A percentile compares a stretch with the other conserved stretches of the same genome.
Evolutionary conservation across 2,797 vertebrate genomes (phyloP).

Genomic region (Trachops cirrhosus): DNA sequence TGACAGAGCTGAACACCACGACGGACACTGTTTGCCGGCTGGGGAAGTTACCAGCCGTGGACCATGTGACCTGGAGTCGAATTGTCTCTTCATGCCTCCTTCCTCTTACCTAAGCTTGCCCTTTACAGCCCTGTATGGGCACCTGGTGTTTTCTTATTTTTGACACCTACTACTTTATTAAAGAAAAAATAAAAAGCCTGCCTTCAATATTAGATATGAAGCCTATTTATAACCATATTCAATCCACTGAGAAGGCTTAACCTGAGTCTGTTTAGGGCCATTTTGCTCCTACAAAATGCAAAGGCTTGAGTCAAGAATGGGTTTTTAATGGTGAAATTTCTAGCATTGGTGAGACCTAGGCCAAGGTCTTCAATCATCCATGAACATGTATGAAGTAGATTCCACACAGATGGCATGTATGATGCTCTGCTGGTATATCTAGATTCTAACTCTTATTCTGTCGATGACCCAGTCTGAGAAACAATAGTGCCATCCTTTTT

Average conservation of each 20-base stretch:
- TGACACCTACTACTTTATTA: background rate
- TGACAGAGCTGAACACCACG: background rate
- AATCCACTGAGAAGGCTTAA: background rate
- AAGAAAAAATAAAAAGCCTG: constrained; percentile 21
- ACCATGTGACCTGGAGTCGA: background rate
- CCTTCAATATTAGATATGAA: constrained; percentile 3
- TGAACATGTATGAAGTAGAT: background rate
- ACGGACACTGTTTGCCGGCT: background rate
- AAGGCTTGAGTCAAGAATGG: background rate
- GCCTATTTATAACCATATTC: background rate
- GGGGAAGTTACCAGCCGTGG: background rate
- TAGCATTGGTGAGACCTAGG: background rate
- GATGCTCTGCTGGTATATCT: background rate
- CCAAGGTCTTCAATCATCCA: background rate
- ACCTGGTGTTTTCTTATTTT: background rate
- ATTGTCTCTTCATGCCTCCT: background rate
- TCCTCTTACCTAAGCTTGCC: background rate
- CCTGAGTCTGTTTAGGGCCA: background rate
- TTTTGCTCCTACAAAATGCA: background rate
- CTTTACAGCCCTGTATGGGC: background rate
- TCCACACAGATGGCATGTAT: background rate
- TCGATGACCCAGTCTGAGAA: background rate
- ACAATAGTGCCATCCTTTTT: background rate
- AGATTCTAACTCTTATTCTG: background rate
- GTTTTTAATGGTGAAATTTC: constrained; percentile 1